Evolutionary conservation across 2,888 invertebrate genomes (phyloP).

Genomic region (Chouioia cunea): DNA sequence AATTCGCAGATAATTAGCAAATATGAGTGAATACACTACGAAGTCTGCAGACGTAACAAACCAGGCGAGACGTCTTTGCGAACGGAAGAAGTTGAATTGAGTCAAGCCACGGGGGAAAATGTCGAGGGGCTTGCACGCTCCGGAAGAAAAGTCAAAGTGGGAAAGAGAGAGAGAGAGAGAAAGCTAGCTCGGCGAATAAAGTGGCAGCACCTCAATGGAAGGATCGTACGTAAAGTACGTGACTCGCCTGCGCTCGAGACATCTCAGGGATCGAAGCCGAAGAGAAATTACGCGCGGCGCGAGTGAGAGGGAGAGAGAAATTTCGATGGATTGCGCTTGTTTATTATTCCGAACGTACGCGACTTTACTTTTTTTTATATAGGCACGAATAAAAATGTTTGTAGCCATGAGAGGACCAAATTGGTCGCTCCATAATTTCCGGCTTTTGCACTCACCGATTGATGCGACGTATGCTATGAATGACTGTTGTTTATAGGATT

Average conservation of each 20-base stretch:
- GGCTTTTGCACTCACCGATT: conserved; percentile 11
- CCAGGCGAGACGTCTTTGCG: conserved; percentile 7
- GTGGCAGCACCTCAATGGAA: conserved; percentile 48
- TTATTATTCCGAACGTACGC: conserved; percentile 45
- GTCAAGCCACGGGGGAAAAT: conserved; percentile 41
- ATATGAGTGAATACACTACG: neutral
- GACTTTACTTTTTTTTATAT: neutral
- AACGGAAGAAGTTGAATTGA: conserved; percentile 40
- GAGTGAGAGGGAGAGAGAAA: conserved; percentile 31
- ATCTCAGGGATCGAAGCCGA: conserved; percentile 26
- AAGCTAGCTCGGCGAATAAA: conserved; percentile 45
- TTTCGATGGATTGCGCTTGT: conserved; percentile 46
- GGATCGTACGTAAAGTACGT: conserved; percentile 50
- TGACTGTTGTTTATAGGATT: neutral
- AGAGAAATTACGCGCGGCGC: conserved; percentile 45
- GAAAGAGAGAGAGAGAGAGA: conserved; percentile 41
- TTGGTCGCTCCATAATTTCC: conserved; percentile 10
- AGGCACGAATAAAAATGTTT: conserved; percentile 20
- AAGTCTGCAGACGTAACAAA: neutral
- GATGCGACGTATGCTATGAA: neutral
- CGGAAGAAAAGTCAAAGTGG: conserved; percentile 46
- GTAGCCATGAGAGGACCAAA: neutral
- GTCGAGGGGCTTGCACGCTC: neutral
- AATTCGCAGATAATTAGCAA: too few species aligned
- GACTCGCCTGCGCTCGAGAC: conserved; percentile 46